Evolutionary conservation across 2,888 invertebrate genomes (phyloP).

Genomic region (Adineta ricciae): DNA sequence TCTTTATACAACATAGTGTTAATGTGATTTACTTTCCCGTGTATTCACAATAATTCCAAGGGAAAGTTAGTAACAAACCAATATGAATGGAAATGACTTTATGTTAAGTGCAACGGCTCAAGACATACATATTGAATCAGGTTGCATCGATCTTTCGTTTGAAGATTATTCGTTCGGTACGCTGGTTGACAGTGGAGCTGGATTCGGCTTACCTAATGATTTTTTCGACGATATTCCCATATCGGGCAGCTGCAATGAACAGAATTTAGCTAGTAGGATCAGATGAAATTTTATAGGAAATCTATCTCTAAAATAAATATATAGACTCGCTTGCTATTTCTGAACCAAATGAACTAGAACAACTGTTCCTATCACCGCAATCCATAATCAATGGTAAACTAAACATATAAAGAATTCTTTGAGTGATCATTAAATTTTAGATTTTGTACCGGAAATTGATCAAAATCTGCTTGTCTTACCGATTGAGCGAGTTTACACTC

Average conservation of each 20-base stretch:
- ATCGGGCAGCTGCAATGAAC: not conserved
- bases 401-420: not conserved
- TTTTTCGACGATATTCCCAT: not conserved
- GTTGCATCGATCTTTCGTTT: too few species aligned
- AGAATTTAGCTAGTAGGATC: not conserved
- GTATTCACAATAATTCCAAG: too few species aligned
- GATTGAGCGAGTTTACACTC: not conserved
- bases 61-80: too few species aligned
- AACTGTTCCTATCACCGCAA: not conserved
- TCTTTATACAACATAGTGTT: too few species aligned
- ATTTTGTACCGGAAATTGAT: not conserved
- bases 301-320: not conserved
- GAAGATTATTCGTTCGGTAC: too few species aligned
- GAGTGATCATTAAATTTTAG: not conserved
- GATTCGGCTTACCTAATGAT: too few species aligned
- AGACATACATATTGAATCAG: too few species aligned
- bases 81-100: too few species aligned
- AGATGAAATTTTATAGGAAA: not conserved
- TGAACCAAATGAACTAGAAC: not conserved
- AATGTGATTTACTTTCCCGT: too few species aligned
- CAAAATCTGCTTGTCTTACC: not conserved
- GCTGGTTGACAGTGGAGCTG: too few species aligned
- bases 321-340: not conserved
- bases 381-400: not conserved
- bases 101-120: too few species aligned